Base-by-base conservation (phyloP, 2,888 invertebrate species). In the Campaea margaritaria region DNA sequence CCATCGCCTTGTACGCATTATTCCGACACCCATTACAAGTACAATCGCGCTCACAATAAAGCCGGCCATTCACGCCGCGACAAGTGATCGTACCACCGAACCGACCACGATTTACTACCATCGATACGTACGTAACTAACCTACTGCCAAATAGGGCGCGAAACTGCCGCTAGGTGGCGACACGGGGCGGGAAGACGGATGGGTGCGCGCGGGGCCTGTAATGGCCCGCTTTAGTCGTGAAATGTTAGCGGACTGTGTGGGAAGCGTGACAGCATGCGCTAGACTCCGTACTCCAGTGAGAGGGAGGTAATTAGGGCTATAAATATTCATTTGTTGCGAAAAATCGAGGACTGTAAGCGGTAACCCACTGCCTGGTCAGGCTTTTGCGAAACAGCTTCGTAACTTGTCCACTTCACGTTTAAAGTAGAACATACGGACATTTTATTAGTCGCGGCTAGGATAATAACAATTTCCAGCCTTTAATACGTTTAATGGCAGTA, bases 71-170 rank as follows among this genome's bases (percentile, higher is more conserved):
- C 74, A 72, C 69, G 62, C 61, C 64, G 62, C 72, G 69, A 70
- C 71, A 68, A 73, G 74, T 78, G 78, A 76, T 69, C 69, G 74
- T 73, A 36, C 36, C 16, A 9, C 47, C 31, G 51, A 51, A 59
- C 69, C 70, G 72, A 56, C 59, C 12, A 62, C 38, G 47, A 81
- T 78, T 82, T 80, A 82, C 73, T 74, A 76, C 75, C 62, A 74
- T 74, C 76, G 79, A 79, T 81, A 76, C 63, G 41, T 60, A 61
- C 63, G 71, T 69, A 74, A 74, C 75, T 74, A 79, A 72, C 72
- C 45, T 36, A 61, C 64, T 60, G 64, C 80, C 79, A 75, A 76
- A 76, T 78, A 72, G 57, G 79, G 78, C 58, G 62, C 57, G 67
- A 60, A 57, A 56, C 46, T 50, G 57, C 58, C 64, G 58, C 58